Evolutionary conservation across 2,113 vertebrate genomes (phyloP).

Genomic region (Acinonyx jubatus): DNA sequence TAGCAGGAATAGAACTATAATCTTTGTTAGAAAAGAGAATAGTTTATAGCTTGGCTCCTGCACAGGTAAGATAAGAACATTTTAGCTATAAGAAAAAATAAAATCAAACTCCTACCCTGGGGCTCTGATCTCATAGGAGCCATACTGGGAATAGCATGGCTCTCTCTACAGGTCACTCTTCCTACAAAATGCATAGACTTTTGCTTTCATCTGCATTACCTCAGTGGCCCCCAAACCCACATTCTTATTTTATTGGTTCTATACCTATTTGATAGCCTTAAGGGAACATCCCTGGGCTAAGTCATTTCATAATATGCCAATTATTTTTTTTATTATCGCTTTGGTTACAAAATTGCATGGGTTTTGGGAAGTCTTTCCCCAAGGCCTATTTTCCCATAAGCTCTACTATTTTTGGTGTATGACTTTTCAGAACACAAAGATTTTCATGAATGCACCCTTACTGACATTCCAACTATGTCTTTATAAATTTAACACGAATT

Average conservation of each 20-base stretch:
- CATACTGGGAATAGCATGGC: not conserved
- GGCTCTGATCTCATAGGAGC: too few species aligned
- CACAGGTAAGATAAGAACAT: not conserved
- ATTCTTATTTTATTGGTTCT: not conserved
- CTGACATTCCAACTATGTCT: not conserved
- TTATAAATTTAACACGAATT: not conserved
- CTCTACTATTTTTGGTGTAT: not conserved
- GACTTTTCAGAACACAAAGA: not conserved
- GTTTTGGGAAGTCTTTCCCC: not conserved
- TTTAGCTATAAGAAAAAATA: not conserved
- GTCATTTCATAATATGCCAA: not conserved
- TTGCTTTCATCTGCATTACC: fast-evolving
- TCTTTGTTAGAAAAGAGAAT: not conserved
- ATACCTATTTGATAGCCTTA: not conserved
- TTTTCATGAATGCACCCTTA: not conserved
- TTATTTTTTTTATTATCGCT: not conserved
- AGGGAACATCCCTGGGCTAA: not conserved
- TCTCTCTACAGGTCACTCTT: not conserved
- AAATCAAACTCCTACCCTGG: not conserved
- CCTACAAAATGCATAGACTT: not conserved
- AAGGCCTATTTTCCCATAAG: not conserved
- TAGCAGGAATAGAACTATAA: not conserved
- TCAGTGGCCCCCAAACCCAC: too few species aligned
- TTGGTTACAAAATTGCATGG: not conserved
- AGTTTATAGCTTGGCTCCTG: not conserved